Evolutionary conservation across 2,113 vertebrate genomes (phyloP).

Genomic region (Taxidea taxus): DNA sequence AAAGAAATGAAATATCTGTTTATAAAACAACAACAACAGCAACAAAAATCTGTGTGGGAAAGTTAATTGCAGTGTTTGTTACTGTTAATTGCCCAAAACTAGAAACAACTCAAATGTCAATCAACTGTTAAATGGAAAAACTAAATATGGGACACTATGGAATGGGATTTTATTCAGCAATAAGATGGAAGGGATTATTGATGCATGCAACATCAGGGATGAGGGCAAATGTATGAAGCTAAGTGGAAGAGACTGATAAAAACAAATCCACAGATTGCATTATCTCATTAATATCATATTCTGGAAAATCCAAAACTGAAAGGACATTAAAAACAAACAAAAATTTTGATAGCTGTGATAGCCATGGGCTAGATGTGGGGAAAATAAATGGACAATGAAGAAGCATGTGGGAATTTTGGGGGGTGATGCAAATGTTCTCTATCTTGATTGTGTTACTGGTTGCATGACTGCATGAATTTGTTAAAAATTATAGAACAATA

Average conservation of each 20-base stretch:
- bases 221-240: background rate
- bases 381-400: background rate
- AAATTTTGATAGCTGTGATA: background rate
- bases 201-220: background rate
- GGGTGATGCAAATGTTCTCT: background rate
- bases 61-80: background rate
- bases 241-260: background rate
- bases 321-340: background rate
- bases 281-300: background rate
- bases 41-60: background rate
- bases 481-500: background rate
- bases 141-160: background rate
- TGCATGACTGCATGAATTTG: background rate
- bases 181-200: background rate
- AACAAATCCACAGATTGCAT: background rate
- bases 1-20: background rate
- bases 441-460: background rate
- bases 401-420: rapidly evolving
- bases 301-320: background rate
- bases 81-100: background rate
- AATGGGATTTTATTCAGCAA: background rate
- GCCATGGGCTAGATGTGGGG: background rate
- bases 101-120: background rate
- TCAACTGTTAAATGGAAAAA: background rate
- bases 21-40: background rate